phyloP scores from a whole-genome alignment of 64 coral and sea anemone species.

The Pocillopora damicornis region DNA sequence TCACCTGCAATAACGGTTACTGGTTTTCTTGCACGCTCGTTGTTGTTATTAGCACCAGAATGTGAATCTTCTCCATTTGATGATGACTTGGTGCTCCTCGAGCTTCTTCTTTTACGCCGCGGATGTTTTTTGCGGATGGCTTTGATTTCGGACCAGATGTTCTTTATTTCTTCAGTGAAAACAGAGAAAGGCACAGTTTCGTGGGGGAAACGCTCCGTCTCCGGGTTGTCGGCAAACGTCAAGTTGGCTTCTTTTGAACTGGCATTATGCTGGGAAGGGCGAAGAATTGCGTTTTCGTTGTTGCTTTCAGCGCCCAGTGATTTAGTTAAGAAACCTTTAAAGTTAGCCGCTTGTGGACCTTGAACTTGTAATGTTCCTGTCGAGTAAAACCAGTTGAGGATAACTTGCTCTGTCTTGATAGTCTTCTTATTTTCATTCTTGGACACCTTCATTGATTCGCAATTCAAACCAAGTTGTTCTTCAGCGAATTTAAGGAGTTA shows the following conservation, averaged over 20 bases:
- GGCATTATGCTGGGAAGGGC: no score
- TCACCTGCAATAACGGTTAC: no score
- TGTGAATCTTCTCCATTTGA: constrained; percentile 12
- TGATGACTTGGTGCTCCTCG: constrained; percentile 2
- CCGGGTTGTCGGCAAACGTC: neutral
- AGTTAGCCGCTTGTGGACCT: constrained; percentile 17
- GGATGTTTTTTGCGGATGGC: neutral
- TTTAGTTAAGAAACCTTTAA: constrained; percentile 5
- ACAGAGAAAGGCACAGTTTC: neutral
- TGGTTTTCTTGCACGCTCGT: neutral
- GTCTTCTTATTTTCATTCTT: constrained; percentile 19
- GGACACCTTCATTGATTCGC: constrained; percentile 13
- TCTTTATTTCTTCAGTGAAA: constrained; percentile 1
- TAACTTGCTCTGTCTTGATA: constrained; percentile 10
- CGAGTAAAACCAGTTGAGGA: constrained; percentile 6
- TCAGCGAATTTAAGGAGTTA: neutral
- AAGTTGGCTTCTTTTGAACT: no score
- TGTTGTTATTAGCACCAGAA: neutral
- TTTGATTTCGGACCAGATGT: constrained; percentile 13
- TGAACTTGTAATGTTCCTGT: constrained; percentile 4
- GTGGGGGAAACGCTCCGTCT: neutral
- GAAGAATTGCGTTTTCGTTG: no score
- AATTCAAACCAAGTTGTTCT: constrained; percentile 1
- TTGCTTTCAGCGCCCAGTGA: no score
- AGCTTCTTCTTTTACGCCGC: neutral